Evolutionary conservation across 2,888 invertebrate genomes (phyloP), one percentile per base, ranked within the genome.

Genomic region (Lutraria lutraria): DNA sequence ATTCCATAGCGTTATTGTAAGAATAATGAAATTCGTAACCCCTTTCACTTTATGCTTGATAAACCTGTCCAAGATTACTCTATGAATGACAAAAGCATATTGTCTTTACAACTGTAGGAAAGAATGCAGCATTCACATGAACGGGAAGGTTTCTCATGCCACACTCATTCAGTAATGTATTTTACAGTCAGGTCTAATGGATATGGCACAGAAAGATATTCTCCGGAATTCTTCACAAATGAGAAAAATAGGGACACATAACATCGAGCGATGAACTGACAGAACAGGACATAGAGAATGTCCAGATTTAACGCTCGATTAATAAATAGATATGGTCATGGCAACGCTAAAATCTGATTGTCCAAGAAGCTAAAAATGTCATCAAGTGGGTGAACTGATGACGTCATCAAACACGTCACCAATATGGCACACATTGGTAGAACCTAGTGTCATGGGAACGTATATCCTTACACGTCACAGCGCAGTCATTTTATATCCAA

Each of bases 291-390:
- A 4, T n/a, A 12, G 25, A 63, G 76, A 34, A 76, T 25, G 76
- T 76, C 76, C 76, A 76, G 76, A 34, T 16, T 76, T 63, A 43
- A 86, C 86, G 80, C 79, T 81, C 81, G 34, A 68, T 87, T 54
- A 79, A 85, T 85, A 85, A 85, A 85, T 85, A 85, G 85, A 80
- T 85, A 87, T 81, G 68, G 88, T 88, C 88, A 88, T 88, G 88
- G 88, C 88, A 81, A 85, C 88, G 88, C 88, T 54, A 53, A 84
- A 81, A 84, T 84, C 81, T 88, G 88, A 88, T 88, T 88, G 88
- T 88, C 88, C 72, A 25, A 76, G 54, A 43, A 76, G 76, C 79
- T 60, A 21, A 54, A 79, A 80, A 19, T 76, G 43, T 56, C 85
- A 85, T 60, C 56, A 76, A 29, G 79, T 19, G 16, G 53, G 79